Percentiles rank a stretch among this genome's conserved stretches.
phyloP scores from a whole-genome alignment of 2,888 invertebrate genomes.

The Frankliniella intonsa region DNA sequence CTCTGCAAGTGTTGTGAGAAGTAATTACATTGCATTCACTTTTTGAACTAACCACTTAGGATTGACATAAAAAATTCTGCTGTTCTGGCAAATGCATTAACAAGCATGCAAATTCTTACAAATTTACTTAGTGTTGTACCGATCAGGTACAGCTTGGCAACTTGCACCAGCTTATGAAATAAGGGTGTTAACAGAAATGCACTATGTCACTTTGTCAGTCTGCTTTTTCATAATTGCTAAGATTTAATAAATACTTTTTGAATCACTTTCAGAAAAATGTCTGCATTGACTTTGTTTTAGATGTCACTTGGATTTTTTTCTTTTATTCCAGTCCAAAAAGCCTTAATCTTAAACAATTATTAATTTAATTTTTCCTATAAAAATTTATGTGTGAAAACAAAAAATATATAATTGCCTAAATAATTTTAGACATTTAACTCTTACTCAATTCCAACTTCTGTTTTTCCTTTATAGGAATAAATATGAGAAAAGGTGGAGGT shows the following conservation, averaged over 20 bases:
- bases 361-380: background rate
- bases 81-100: background rate
- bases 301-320: too few species aligned
- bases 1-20: background rate
- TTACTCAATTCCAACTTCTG: slow-evolving; percentile 33
- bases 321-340: too few species aligned
- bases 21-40: background rate
- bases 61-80: background rate
- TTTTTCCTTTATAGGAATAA: slow-evolving; percentile 60
- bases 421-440: background rate
- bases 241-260: too few species aligned
- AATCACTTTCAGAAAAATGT: too few species aligned
- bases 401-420: background rate
- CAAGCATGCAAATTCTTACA: background rate
- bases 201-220: background rate
- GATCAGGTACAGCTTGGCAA: background rate
- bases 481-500: slow-evolving; percentile 74
- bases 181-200: background rate
- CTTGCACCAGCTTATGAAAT: background rate
- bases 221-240: background rate
- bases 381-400: background rate
- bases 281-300: too few species aligned
- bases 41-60: background rate
- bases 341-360: too few species aligned
- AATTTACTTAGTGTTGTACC: background rate